A percentile compares a stretch with the other conserved stretches of the same genome.
Evolutionary conservation across 1,140 invertebrate species (phyloP).

Genomic region (Uloborus diversus): DNA sequence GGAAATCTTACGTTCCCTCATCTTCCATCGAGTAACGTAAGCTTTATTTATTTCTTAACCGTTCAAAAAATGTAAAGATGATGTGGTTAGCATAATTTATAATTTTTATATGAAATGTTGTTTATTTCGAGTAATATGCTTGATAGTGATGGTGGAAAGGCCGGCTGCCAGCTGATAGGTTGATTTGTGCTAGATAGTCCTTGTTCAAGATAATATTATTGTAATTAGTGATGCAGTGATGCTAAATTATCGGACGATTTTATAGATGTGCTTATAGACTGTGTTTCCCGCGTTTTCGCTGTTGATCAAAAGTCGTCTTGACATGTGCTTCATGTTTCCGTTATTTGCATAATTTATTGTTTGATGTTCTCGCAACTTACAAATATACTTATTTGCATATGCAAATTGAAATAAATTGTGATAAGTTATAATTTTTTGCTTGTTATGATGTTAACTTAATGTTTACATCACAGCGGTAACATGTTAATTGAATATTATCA

Average conservation of each 20-base stretch:
- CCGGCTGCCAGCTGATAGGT: constrained; percentile 53
- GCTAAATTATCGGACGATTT: constrained; percentile 35
- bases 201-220: constrained; percentile 45
- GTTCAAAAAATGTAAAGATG: neutral
- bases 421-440: neutral
- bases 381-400: constrained; percentile 43
- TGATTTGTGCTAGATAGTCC: constrained; percentile 46
- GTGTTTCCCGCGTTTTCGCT: neutral
- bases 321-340: constrained; percentile 50
- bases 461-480: no score
- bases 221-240: constrained; percentile 53
- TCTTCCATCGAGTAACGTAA: neutral
- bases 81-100: constrained; percentile 18
- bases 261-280: constrained; percentile 9
- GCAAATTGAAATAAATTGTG: constrained; percentile 31
- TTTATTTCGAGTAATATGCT: constrained; percentile 8
- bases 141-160: constrained; percentile 15
- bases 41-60: constrained; percentile 3
- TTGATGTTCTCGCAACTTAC: neutral
- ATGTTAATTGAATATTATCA: no score
- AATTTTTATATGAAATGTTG: constrained; percentile 2
- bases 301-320: neutral
- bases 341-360: constrained; percentile 57
- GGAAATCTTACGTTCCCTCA: neutral
- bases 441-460: no score